phyloP scores from a whole-genome alignment of 1,140 invertebrate genomes.

The Vanessa atalanta region DNA sequence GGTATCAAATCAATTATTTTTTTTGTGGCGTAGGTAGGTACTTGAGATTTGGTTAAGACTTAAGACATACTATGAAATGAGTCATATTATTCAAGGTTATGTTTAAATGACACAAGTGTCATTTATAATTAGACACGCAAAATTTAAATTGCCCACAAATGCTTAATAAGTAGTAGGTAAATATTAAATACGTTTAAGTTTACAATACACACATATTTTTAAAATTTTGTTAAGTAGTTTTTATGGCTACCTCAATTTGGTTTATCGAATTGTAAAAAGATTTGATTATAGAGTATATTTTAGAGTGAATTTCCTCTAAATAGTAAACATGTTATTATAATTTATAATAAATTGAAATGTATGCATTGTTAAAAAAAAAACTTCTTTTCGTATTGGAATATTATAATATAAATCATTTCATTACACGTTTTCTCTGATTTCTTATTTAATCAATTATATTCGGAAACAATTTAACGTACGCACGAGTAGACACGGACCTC shows the following conservation, averaged over 20 bases:
- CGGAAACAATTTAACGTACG: neutral
- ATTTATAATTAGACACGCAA: constrained; percentile 14
- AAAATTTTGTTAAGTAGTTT: too few species aligned
- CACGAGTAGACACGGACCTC: neutral
- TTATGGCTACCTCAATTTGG: too few species aligned
- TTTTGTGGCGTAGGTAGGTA: neutral
- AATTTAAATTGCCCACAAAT: neutral
- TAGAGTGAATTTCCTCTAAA: too few species aligned
- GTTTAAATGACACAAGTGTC: constrained; percentile 24
- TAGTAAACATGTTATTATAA: too few species aligned
- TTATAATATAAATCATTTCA: neutral
- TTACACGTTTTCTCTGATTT: neutral
- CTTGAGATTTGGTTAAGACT: constrained; percentile 1
- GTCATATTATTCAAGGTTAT: constrained; percentile 22
- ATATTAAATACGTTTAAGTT: too few species aligned
- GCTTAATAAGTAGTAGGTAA: neutral
- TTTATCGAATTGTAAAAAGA: too few species aligned
- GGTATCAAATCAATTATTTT: too few species aligned
- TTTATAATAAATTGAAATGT: too few species aligned
- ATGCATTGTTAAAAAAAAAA: too few species aligned
- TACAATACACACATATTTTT: too few species aligned
- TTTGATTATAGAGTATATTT: too few species aligned
- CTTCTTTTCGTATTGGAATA: neutral
- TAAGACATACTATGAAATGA: constrained; percentile 9
- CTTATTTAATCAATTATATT: neutral